Base-by-base conservation (phyloP, 92 coral and sea anemone species). In the Siderastrea radians region DNA sequence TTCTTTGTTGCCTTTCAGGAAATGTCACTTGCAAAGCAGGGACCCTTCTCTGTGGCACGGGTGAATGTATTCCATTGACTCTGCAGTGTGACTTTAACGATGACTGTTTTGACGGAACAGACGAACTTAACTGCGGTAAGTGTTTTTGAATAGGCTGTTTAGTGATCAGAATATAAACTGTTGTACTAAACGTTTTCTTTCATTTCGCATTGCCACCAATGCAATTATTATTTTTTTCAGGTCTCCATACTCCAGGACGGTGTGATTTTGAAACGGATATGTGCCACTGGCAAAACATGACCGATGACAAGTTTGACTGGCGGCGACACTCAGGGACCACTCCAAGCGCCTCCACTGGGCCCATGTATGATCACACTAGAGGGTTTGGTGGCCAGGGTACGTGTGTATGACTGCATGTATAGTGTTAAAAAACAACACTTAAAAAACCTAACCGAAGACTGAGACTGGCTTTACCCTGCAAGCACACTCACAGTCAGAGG, bases 221-320 rank as follows among this genome's bases (percentile, higher is more conserved):
- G 43, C 13, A 59, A 59, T 19, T 48, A 0, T 74, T 55, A 48
- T 12, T 4, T 2, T 74, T 72, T 62, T 4, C 67, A 95, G 98
- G 98, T 9, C 77, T 79, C 49, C 60, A 93, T 7, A 89, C 90
- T 7, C 91, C 90, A 1, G 98, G 98, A 1, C 94, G 98, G 49
- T 97, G 99, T 84, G 90, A 94, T 80, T 97, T 97, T 73, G 99
- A 95, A 45, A 55, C 49, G 5, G 81, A 82, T 48, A 84, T 90
- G 9, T 97, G 99, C 62, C 90, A 94, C 77, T 97, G 99, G 99
- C 83, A 54, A 2, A 93, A 97, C 57, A 71, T 81, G 73, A 90
- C 96, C 2, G 93, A 91, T 68, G 99, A 95, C 76, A 52, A 82
- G n/a, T 95, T 95, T 72, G 94, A 97, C 77, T 97, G 98, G 93